Conservation (phyloP, 2,888 invertebrate genomes). For the Cyclophora punctaria region DNA sequence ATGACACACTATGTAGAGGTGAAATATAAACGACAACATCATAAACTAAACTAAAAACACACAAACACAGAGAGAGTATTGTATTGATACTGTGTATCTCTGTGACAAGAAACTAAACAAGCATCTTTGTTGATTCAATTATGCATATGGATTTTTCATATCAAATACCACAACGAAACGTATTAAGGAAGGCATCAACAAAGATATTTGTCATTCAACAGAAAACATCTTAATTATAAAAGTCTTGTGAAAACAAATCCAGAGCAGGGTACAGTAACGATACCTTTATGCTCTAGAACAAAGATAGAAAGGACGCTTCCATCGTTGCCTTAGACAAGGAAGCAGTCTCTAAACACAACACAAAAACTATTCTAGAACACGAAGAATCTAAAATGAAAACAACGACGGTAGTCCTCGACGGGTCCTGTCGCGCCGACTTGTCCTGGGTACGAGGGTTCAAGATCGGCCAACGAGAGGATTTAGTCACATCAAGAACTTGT, state of each 20-base stretch:
- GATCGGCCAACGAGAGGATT: conserved; percentile 41
- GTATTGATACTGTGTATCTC: conserved; percentile 58
- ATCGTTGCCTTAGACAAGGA: conserved; percentile 21
- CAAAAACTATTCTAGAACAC: conserved; percentile 33
- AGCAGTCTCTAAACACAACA: conserved; percentile 31
- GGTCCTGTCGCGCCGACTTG: conserved; percentile 52
- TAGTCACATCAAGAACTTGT: conserved; percentile 36
- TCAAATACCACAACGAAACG: not conserved
- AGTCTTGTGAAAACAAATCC: conserved; percentile 30
- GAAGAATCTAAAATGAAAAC: conserved; percentile 30
- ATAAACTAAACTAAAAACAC: conserved; percentile 33
- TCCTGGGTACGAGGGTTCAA: conserved; percentile 63
- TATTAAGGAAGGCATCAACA: conserved; percentile 8
- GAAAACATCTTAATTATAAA: conserved; percentile 23
- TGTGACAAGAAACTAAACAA: conserved; percentile 21
- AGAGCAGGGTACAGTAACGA: conserved; percentile 51
- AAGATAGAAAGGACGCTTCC: conserved; percentile 23
- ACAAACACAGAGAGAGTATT: conserved; percentile 47
- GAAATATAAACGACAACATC: conserved; percentile 1
- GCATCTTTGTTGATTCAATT: conserved; percentile 2
- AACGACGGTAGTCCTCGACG: conserved; percentile 30
- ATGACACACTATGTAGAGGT: not conserved
- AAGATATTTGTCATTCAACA: conserved; percentile 31
- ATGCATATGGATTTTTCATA: not conserved
- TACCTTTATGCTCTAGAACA: conserved; percentile 45